These are phyloP conservation scores for Acrocephalus arundinaceus DNA, from an alignment of 2,113 vertebrate genomes.

Conservation along the genomic window DNA sequence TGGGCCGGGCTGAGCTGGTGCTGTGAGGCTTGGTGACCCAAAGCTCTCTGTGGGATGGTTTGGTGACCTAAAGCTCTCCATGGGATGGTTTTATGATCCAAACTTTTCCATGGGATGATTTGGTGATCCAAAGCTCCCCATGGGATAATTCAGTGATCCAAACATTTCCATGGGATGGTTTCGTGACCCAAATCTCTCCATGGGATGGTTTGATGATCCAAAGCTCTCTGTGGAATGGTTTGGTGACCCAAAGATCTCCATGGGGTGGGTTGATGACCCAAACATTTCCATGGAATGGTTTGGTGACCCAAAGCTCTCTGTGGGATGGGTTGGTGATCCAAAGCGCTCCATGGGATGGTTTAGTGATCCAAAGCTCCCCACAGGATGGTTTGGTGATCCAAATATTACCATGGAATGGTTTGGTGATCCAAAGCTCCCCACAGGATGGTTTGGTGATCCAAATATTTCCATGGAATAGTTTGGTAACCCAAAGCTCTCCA, in stretches of 20 bases:
- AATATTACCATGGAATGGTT: neutral
- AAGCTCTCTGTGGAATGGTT: too few relatives aligned
- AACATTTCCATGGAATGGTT: too few relatives aligned
- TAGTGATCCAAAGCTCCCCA: neutral
- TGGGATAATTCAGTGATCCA: neutral
- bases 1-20: neutral
- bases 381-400: neutral
- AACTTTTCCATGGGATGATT: neutral
- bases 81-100: neutral
- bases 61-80: neutral
- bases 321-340: too few relatives aligned
- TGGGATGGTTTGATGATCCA: neutral
- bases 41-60: too few relatives aligned
- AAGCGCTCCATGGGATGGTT: neutral
- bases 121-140: neutral
- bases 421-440: neutral
- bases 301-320: neutral
- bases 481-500: neutral
- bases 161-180: too few relatives aligned
- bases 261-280: neutral
- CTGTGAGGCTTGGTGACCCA: rapidly evolving
- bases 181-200: neutral
- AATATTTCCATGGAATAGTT: neutral
- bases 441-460: too few relatives aligned
- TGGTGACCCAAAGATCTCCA: neutral